These are phyloP conservation scores for Keiferia lycopersicella DNA, from an alignment of 2,888 invertebrate species.

Conservation along the genomic window DNA sequence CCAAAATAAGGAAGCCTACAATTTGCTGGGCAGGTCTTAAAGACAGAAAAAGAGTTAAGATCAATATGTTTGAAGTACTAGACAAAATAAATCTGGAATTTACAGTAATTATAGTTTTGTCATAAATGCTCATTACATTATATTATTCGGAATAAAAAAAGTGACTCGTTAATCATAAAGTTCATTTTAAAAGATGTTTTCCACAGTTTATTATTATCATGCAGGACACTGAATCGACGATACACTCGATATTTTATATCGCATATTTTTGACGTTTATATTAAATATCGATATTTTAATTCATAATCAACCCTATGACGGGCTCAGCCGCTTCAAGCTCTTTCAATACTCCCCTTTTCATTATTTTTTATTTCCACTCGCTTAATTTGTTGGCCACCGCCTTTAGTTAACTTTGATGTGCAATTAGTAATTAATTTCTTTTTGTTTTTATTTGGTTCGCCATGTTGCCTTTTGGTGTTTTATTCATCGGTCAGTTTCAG, in stretches of 20 bases:
- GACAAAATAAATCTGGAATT: too few relatives aligned
- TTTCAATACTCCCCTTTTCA: conserved; percentile 33
- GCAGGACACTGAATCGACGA: too few relatives aligned
- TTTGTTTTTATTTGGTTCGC: conserved; percentile 20
- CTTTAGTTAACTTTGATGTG: conserved; percentile 39
- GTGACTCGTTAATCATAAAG: too few relatives aligned
- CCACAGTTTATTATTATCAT: too few relatives aligned
- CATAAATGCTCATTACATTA: too few relatives aligned
- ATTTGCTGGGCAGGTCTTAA: too few relatives aligned
- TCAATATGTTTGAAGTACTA: too few relatives aligned
- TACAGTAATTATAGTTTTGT: too few relatives aligned
- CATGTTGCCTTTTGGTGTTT: conserved; percentile 11
- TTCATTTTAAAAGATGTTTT: too few relatives aligned
- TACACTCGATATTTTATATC: not conserved
- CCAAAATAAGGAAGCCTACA: too few relatives aligned
- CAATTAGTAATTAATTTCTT: conserved; percentile 35
- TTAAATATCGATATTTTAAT: not conserved
- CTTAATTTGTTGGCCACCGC: conserved; percentile 35
- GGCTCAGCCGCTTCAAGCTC: conserved; percentile 46
- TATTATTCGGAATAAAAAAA: too few relatives aligned
- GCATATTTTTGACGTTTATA: not conserved
- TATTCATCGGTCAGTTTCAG: conserved; percentile 11
- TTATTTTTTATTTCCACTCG: conserved; percentile 32
- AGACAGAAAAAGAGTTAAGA: too few relatives aligned
- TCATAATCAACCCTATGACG: conserved; percentile 21